Conservation (phyloP, 2,113 vertebrate genomes). For the Andinoacara biseriatus region DNA sequence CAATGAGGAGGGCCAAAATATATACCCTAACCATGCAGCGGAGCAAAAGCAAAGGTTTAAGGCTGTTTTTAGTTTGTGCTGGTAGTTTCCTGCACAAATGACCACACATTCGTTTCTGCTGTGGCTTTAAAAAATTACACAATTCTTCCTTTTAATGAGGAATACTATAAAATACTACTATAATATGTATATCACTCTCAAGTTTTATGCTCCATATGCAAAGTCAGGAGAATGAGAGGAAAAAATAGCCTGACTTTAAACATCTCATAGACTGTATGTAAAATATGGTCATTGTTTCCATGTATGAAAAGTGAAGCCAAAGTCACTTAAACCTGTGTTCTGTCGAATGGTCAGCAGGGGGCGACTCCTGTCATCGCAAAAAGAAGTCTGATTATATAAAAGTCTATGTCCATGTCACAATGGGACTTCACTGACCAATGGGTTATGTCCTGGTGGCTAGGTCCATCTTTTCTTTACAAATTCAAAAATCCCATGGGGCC, state of each 20-base stretch:
- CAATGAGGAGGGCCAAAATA: conserved; percentile 10
- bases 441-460: neutral
- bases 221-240: neutral
- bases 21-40: neutral
- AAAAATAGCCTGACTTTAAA: neutral
- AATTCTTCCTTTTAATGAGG: neutral
- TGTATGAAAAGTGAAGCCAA: too few species aligned
- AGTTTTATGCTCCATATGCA: too few species aligned
- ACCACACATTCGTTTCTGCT: neutral
- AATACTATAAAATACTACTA: neutral
- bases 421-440: neutral
- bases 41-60: neutral
- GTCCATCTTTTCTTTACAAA: too few species aligned
- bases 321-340: too few species aligned
- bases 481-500: too few species aligned
- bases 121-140: neutral
- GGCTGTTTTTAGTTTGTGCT: neutral
- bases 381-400: too few species aligned
- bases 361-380: too few species aligned
- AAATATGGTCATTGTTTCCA: neutral
- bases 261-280: neutral
- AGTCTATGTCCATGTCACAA: too few species aligned
- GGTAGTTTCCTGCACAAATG: neutral
- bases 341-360: too few species aligned
- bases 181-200: neutral